These are phyloP conservation scores for Tethea ocularis DNA, from an alignment of 2,888 invertebrate species.

Conservation along the genomic window DNA sequence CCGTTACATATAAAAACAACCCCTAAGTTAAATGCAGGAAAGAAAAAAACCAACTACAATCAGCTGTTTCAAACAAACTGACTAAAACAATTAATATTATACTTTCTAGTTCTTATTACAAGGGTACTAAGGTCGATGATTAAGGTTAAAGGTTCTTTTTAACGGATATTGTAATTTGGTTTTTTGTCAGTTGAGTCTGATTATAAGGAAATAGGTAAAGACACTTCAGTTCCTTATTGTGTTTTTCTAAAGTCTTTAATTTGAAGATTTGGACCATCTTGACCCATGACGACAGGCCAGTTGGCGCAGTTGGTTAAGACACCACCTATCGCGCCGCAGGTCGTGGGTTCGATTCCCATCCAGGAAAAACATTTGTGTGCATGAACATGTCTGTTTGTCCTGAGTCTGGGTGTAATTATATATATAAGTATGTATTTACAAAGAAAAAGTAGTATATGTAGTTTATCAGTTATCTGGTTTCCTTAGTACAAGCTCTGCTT, in stretches of 20 bases:
- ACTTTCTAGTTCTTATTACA: neutral
- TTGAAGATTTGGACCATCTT: too few species aligned
- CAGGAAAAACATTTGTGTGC: too few species aligned
- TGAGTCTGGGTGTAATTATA: too few species aligned
- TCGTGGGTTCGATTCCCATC: too few species aligned
- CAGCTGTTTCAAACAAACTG: neutral
- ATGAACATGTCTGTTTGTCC: too few species aligned
- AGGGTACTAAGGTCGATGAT: neutral
- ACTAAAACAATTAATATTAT: neutral
- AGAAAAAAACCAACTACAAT: neutral
- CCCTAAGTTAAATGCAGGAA: neutral
- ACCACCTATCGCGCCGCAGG: too few species aligned
- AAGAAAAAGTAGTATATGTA: too few species aligned
- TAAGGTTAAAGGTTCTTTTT: neutral
- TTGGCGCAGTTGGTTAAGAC: too few species aligned
- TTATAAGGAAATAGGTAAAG: neutral
- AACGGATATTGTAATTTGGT: constrained; percentile 1
- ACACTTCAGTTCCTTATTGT: neutral
- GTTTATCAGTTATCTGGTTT: too few species aligned
- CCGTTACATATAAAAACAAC: neutral
- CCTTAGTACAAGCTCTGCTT: too few species aligned
- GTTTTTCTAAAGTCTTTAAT: neutral
- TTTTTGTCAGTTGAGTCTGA: neutral
- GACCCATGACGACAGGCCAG: too few species aligned
- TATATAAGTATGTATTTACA: too few species aligned